Percentiles rank a stretch among this genome's conserved stretches.
phyloP scores from a whole-genome alignment of 2,797 vertebrate genomes.

The Sparus aurata region DNA sequence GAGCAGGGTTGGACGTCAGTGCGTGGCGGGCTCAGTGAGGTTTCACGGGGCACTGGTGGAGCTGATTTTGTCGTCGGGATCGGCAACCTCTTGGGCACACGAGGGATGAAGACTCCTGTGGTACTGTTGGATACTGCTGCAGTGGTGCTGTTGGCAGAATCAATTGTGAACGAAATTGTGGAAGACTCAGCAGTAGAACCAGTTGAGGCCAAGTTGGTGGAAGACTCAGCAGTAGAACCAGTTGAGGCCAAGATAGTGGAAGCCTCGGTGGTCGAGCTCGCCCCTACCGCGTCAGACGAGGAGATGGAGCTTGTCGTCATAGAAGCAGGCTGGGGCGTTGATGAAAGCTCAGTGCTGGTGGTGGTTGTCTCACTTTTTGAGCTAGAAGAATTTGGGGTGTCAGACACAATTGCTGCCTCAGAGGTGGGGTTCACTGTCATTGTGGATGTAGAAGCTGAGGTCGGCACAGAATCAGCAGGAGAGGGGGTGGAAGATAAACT shows the following conservation, averaged over 20 bases:
- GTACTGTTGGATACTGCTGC: slow-evolving; percentile 20
- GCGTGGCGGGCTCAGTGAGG: not conserved
- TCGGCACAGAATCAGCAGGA: not conserved
- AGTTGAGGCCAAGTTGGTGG: not conserved
- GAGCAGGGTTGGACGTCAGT: slow-evolving; percentile 51
- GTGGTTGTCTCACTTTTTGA: not conserved
- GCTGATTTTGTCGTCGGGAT: not conserved
- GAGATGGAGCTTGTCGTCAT: not conserved
- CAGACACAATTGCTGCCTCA: not conserved
- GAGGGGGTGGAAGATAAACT: not conserved
- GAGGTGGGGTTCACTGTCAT: not conserved
- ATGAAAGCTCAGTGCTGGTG: not conserved
- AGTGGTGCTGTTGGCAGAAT: slow-evolving; percentile 19
- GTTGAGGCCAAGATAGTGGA: no score
- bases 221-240: not conserved
- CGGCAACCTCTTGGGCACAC: not conserved
- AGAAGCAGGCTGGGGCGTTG: not conserved
- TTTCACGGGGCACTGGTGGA: not conserved
- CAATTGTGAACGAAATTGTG: not conserved
- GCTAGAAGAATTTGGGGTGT: not conserved
- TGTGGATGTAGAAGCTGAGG: not conserved
- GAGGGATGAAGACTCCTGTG: slow-evolving; percentile 1
- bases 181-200: not conserved
- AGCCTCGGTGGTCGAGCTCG: not conserved
- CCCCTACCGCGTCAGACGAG: not conserved